phyloP scores from a whole-genome alignment of 2,888 invertebrate species.

The Acleris holmiana region DNA sequence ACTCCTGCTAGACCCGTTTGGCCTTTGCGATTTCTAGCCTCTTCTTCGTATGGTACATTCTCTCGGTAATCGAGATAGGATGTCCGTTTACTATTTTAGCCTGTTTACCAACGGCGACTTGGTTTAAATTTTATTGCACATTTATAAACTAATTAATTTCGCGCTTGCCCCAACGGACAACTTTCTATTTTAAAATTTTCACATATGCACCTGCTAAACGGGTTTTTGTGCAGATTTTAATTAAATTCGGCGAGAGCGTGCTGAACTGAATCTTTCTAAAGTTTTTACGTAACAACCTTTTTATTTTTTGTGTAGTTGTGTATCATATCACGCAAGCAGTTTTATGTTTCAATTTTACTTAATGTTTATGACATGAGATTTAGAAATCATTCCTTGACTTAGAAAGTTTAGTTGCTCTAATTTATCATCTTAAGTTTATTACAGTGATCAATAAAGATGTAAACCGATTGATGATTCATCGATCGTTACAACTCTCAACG shows the following conservation, averaged over 20 bases:
- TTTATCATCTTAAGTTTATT: constrained; percentile 9
- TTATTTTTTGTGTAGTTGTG: constrained; percentile 49
- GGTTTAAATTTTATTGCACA: constrained; percentile 37
- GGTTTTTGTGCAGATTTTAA: constrained; percentile 53
- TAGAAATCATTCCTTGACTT: constrained; percentile 27
- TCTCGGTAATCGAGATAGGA: constrained; percentile 47
- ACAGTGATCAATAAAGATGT: constrained; percentile 26
- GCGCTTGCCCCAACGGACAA: constrained; percentile 42
- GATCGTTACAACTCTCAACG: constrained; percentile 13
- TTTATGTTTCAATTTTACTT: constrained; percentile 21
- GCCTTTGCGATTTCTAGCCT: constrained; percentile 63
- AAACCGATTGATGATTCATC: constrained; percentile 28
- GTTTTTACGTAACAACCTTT: constrained; percentile 66
- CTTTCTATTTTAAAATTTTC: constrained; percentile 73
- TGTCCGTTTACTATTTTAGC: constrained; percentile 49
- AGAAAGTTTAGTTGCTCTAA: constrained; percentile 31
- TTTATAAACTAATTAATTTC: constrained; percentile 43
- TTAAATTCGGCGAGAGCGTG: constrained; percentile 61
- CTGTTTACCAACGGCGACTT: constrained; percentile 20
- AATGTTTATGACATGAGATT: constrained; percentile 11
- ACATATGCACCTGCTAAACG: constrained; percentile 49
- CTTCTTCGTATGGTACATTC: constrained; percentile 56
- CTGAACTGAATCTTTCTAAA: constrained; percentile 51
- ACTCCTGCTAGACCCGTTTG: constrained; percentile 64
- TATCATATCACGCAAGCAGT: constrained; percentile 41